These are phyloP conservation scores for Sepioteuthis lessoniana DNA, from an alignment of 2,888 invertebrate species.

Conservation along the genomic window DNA sequence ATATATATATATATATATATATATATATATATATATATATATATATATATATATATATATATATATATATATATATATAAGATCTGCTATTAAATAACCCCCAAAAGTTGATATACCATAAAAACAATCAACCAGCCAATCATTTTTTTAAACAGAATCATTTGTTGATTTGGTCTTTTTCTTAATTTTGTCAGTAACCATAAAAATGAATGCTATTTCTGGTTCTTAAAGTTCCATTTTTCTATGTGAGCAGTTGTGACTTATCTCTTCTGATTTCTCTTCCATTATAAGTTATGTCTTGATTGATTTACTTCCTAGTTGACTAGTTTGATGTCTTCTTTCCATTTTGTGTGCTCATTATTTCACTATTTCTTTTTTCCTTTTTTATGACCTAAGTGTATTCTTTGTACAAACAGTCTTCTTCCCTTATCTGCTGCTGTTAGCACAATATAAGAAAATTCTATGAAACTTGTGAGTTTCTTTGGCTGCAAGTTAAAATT, in stretches of 20 bases:
- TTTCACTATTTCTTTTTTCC: background rate
- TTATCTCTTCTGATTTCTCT: background rate
- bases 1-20: too few relatives aligned
- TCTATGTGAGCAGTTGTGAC: background rate
- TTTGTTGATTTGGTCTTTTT: background rate
- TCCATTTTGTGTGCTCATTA: background rate
- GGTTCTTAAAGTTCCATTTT: background rate
- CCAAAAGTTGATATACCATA: too few relatives aligned
- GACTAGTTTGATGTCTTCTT: background rate
- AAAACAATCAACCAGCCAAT: too few relatives aligned
- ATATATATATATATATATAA: too few relatives aligned
- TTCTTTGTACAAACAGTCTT: background rate
- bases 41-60: too few relatives aligned
- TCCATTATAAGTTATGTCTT: background rate
- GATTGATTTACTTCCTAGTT: background rate
- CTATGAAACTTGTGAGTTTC: background rate
- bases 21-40: too few relatives aligned
- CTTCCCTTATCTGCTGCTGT: background rate
- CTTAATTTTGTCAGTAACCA: background rate
- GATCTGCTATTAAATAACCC: too few relatives aligned
- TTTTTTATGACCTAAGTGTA: background rate
- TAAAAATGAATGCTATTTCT: background rate
- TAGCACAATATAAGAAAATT: background rate
- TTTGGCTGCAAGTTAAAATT: background rate
- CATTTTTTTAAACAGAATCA: too few relatives aligned